Evolutionary conservation across 2,888 invertebrate species (phyloP), one percentile per base, ranked within the genome.

Genomic region (Drosophila testacea): DNA sequence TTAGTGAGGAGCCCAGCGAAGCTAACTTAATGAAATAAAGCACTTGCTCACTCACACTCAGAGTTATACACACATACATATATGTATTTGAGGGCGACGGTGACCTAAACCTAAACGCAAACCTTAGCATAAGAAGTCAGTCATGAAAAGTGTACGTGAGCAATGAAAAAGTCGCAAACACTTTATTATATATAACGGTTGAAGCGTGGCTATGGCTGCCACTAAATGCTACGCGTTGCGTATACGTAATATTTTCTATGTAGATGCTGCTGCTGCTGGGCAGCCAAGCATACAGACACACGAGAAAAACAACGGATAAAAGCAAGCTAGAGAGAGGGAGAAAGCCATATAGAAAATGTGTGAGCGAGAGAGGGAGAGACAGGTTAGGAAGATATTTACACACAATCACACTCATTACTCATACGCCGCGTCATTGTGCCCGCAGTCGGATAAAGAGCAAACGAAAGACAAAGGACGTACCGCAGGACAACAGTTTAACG

Each of bases 101-200:
- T 64, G 77, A 64, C 64, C 69, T 63, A 71, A 69, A 70, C 67
- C 68, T 70, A 73, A 84, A 88, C 46, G 69, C 61, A 57, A 78
- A 75, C 74, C 74, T 75, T 77, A 77, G 83, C 88, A 83, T 83
- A 83, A 88, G 83, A 83, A 83, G 85, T 79, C 88, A 81, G 85
- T 85, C 89, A 84, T 89, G 89, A 84, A 82, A 76, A 79, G 83
- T 83, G 89, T 89, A 85, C 85, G 85, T 85, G 85, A 81, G 89
- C 89, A 88, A 89, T 89, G 85, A 85, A 85, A 89, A 89, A 88
- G 87, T 82, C 89, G 88, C 85, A 85, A 85, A 88, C 85, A 85
- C 89, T 85, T 89, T 85, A 89, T 89, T 85, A 87, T 77, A 81
- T 72, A 77, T 52, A 64, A 62, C 41, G 54, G 61, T 9, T 50